A percentile compares a stretch with the other conserved stretches of the same genome.
These are phyloP conservation scores for Mercenaria mercenaria DNA, from an alignment of 1,140 invertebrate species.

Conservation along the genomic window DNA sequence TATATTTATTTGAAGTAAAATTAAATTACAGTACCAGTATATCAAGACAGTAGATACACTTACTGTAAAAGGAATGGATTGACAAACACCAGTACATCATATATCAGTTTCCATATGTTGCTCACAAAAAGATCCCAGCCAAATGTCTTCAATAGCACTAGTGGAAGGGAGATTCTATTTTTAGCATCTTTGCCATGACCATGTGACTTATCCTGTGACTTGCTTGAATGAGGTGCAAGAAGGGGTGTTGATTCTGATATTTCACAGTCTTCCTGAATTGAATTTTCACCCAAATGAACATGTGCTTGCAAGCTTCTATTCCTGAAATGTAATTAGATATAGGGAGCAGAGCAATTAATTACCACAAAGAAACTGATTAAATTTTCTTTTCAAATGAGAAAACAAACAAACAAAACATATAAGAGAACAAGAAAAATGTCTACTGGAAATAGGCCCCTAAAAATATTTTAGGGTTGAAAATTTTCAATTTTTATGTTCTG, in stretches of 20 bases:
- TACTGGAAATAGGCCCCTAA: no score
- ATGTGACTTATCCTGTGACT: slow-evolving; percentile 5
- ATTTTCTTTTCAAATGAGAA: no score
- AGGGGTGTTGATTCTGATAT: slow-evolving; percentile 64
- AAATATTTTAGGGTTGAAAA: no score
- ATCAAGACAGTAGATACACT: no score
- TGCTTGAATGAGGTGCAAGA: slow-evolving; percentile 14
- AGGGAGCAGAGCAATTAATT: no score
- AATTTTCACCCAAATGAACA: background rate
- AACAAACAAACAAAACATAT: no score
- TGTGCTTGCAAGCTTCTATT: slow-evolving; percentile 20
- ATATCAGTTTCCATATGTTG: slow-evolving; percentile 73
- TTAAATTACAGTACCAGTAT: no score
- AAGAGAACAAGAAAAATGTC: no score
- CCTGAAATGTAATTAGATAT: background rate
- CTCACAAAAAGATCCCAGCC: slow-evolving; percentile 65
- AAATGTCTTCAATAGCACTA: slow-evolving; percentile 68
- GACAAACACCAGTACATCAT: slow-evolving; percentile 71
- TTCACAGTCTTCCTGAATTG: background rate
- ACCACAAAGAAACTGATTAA: no score
- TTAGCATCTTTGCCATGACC: slow-evolving; percentile 17
- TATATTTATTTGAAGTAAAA: no score
- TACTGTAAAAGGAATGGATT: slow-evolving; percentile 75
- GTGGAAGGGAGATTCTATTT: slow-evolving; percentile 64
- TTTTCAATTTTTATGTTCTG: no score